Evolutionary conservation across 2,797 vertebrate genomes (phyloP).

Genomic region (Cynodonichthys magdalenae): DNA sequence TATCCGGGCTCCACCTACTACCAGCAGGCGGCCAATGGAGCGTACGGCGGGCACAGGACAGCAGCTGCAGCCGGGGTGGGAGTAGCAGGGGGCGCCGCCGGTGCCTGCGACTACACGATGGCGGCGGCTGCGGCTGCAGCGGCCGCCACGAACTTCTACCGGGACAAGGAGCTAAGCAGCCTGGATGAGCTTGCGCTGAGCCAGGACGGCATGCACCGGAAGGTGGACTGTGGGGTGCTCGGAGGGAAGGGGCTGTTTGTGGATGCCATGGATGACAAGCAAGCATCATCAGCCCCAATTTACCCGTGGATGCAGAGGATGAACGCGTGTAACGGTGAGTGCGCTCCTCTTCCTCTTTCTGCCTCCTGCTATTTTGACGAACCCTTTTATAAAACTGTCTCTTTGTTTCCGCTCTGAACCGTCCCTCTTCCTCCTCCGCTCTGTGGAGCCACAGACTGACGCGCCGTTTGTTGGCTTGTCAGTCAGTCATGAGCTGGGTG

Average conservation of each 20-base stretch:
- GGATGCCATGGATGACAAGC: conserved; percentile 89
- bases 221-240: conserved; percentile 90
- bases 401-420: conserved; percentile 58
- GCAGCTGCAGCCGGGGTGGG: conserved; percentile 32
- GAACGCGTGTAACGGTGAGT: conserved; percentile 96
- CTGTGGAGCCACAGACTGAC: conserved; percentile 52
- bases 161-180: conserved; percentile 87
- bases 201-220: conserved; percentile 86
- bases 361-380: conserved; percentile 63
- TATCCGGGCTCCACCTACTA: conserved; percentile 85
- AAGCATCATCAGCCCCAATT: conserved; percentile 77
- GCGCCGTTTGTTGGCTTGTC: conserved; percentile 64
- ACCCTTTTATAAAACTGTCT: conserved; percentile 59
- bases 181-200: conserved; percentile 87
- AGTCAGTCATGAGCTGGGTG: conserved; percentile 55
- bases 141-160: conserved; percentile 84
- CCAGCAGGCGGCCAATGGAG: conserved; percentile 86
- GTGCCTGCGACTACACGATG: conserved; percentile 89
- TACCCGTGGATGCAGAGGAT: conserved; percentile 97
- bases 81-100: conserved; percentile 53
- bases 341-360: conserved; percentile 26
- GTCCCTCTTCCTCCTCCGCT: conserved; percentile 33
- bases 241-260: conserved; percentile 86
- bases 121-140: conserved; percentile 64
- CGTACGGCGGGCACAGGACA: conserved; percentile 82